Evolutionary conservation across 2,888 invertebrate species (phyloP).

Genomic region (Labia minor): DNA sequence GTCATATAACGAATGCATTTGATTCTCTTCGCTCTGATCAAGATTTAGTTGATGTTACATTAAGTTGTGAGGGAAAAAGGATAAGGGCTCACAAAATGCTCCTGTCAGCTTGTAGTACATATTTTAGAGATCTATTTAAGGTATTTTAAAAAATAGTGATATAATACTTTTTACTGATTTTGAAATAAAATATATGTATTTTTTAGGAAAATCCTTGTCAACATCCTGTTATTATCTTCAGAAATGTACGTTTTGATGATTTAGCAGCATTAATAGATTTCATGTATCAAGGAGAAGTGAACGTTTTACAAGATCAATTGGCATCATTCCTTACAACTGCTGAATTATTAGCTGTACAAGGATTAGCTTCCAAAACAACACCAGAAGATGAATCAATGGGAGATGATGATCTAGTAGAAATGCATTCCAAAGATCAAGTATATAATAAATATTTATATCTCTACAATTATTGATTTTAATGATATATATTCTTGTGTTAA

Average conservation of each 20-base stretch:
- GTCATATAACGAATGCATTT: conserved; percentile 66
- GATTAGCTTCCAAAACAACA: conserved; percentile 44
- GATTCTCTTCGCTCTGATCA: conserved; percentile 51
- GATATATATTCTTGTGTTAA: too few relatives aligned
- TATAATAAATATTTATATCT: too few relatives aligned
- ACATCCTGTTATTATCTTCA: conserved; percentile 69
- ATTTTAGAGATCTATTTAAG: conserved; percentile 50
- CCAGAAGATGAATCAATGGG: conserved; percentile 38
- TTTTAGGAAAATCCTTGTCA: conserved; percentile 68
- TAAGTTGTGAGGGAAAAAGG: conserved; percentile 73
- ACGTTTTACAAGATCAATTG: conserved; percentile 65
- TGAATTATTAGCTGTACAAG: conserved; percentile 64
- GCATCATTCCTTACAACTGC: conserved; percentile 68
- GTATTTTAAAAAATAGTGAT: conserved; percentile 30
- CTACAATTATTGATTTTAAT: too few relatives aligned
- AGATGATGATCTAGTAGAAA: conserved; percentile 34
- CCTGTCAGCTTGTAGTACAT: conserved; percentile 71
- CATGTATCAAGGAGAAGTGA: conserved; percentile 74
- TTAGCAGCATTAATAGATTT: conserved; percentile 67
- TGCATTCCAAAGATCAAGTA: conserved; percentile 22
- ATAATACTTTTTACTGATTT: not conserved
- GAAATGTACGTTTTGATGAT: conserved; percentile 66
- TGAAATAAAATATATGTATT: not conserved
- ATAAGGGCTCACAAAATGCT: conserved; percentile 77
- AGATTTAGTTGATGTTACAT: conserved; percentile 68